Evolutionary conservation across 2,113 vertebrate genomes (phyloP).

Genomic region (Macrotis lagotis): DNA sequence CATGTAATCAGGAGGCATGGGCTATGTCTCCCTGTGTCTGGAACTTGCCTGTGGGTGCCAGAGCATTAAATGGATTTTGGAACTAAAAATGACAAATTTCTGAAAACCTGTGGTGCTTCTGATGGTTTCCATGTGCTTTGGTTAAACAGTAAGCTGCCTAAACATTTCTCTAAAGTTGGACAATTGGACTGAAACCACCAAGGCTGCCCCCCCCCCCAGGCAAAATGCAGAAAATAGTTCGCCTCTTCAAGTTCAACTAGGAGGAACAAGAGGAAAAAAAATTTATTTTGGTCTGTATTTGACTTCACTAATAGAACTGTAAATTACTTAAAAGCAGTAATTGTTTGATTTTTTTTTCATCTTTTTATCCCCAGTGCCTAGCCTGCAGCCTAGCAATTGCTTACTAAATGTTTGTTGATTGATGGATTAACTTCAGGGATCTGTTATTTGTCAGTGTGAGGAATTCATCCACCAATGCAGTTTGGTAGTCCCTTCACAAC

Average conservation of each 20-base stretch:
- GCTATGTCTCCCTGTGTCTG: neutral
- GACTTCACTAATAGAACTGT: neutral
- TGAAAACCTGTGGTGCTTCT: conserved; percentile 4
- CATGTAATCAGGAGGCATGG: neutral
- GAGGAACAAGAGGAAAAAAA: neutral
- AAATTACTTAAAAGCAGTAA: neutral
- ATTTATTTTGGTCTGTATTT: neutral
- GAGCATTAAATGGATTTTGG: neutral
- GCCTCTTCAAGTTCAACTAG: neutral
- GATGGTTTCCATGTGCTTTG: neutral
- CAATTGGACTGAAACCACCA: conserved; percentile 2
- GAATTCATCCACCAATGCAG: no score
- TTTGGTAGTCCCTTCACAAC: no score
- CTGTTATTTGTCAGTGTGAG: no score
- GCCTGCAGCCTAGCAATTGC: neutral
- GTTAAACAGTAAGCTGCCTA: conserved; percentile 4
- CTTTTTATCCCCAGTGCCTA: neutral
- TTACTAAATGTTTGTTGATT: neutral
- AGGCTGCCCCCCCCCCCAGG: neutral
- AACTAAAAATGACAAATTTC: neutral
- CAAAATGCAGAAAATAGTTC: neutral
- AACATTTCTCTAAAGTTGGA: conserved; percentile 27
- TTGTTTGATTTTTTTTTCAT: neutral
- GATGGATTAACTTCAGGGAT: neutral
- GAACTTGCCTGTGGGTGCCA: neutral